Base-by-base conservation (phyloP, 2,113 vertebrate species). In the Nyctereutes procyonoides region DNA sequence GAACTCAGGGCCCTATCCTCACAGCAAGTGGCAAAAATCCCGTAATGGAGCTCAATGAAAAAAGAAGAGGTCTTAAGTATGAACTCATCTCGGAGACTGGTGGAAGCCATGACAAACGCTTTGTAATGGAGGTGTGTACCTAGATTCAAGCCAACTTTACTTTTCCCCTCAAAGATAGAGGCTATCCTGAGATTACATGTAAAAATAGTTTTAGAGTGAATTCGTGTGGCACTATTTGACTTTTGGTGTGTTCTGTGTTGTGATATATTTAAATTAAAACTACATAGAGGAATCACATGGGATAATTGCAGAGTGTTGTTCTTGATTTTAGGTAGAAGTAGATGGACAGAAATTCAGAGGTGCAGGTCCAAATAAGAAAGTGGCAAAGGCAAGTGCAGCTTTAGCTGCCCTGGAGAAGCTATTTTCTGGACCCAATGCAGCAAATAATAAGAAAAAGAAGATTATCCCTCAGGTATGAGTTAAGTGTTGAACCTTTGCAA, bases 1-100 rank as follows among this genome's bases (percentile, higher is more conserved):
- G 99, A 99, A 99, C 99, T 99, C 99, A 99, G 99, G 99, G 99
- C 98, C 99, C 99, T 96, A 99, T 99, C 93, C 99, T 99, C 98
- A 99, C 99, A 77, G 99, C 99, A 38, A 99, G 99, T 88, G 99
- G 99, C 95, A 99, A 99, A 99, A 99, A 99, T 98, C 99, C 99
- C 0, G 99, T 99, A 96, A 99, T 99, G 99, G 99, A 99, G 98
- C 99, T 99, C 48, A 99, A 99, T 93, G 99, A 99, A 97, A 99
- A 99, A 98, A 99, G 99, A 94, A 98, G 99, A 98, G 99, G 99
- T 73, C 99, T 99, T 97, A 99, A 99, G 96, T 99, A 99, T 0
- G 99, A 99, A 98, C 99, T 99, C 96, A 99, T 99, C 98, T 99
- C 99, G 0, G 99, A 99, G 98, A 99, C 99, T 0, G 99, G 99